Conservation (phyloP, 2,888 invertebrate species). For the Thymelicus acteon region DNA sequence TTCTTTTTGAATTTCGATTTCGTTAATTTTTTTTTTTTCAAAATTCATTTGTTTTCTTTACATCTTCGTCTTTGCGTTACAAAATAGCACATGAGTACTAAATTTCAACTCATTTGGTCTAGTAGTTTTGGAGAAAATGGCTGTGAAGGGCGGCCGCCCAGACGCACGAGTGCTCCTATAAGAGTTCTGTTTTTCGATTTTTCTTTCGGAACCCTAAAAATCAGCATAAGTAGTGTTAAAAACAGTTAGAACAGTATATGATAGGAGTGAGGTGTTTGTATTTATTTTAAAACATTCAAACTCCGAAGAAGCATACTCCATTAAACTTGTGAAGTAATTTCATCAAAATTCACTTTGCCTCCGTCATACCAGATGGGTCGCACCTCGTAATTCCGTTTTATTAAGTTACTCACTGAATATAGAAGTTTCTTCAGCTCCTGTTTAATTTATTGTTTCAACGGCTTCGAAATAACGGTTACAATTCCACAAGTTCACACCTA, state of each 20-base stretch:
- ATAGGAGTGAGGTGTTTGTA: slow-evolving; percentile 39
- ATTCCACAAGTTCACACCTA: slow-evolving; percentile 12
- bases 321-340: slow-evolving; percentile 79
- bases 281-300: slow-evolving; percentile 44
- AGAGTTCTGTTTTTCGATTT: too few relatives aligned
- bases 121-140: too few relatives aligned
- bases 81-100: too few relatives aligned
- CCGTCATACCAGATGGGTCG: slow-evolving; percentile 73
- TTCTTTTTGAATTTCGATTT: too few relatives aligned
- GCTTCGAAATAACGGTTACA: slow-evolving; percentile 24
- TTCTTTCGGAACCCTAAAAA: too few relatives aligned
- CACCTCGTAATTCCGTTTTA: slow-evolving; percentile 76
- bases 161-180: too few relatives aligned
- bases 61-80: too few relatives aligned
- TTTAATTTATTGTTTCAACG: slow-evolving; percentile 44
- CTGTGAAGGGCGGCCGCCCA: too few relatives aligned
- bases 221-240: not conserved
- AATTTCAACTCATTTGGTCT: too few relatives aligned
- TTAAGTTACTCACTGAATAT: slow-evolving; percentile 74
- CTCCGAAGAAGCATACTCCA: slow-evolving; percentile 64
- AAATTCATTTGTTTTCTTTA: too few relatives aligned
- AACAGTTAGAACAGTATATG: slow-evolving; percentile 31
- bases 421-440: slow-evolving; percentile 62
- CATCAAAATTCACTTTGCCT: slow-evolving; percentile 80
- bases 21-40: too few relatives aligned